Evolutionary conservation across 2,888 invertebrate genomes (phyloP), one percentile per base, ranked within the genome.

Genomic region (Campoplex capitator): DNA sequence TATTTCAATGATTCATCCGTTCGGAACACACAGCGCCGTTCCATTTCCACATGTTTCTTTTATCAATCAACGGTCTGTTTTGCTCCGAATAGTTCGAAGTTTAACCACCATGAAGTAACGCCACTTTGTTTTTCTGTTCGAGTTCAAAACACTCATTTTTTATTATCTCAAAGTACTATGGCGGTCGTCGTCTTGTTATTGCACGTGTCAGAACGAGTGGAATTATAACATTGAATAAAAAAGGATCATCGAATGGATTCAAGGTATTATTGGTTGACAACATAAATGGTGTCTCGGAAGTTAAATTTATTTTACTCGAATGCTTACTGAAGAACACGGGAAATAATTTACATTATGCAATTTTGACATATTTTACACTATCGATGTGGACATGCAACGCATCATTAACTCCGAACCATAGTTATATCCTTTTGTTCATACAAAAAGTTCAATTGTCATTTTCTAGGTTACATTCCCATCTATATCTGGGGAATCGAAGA

Each of bases 171-270:
- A 38, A 38, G 38, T 38, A 38, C 6, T 38, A 38, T 38, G 38
- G 8, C 23, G 56, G 56, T 68, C 54, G 38, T 32, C 18, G 38
- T 28, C 38, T 28, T 51, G 35, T 78, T 28, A 13, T 38, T 23
- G 68, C 83, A 77, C 83, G 77, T 83, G 83, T 58, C 45, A 67
- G 58, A 8, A 45, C 38, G 18, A 45, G 16, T 28, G 58, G 8
- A 58, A 13, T 13, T 28, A 4, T 58, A 58, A 38, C 51, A n/a
- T 65, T 65, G 65, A 9, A n/a, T 13, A 18, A 65, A 51, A n/a
- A 32, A 62, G 28, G 1, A 32, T 18, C 23, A 32, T 51, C 23
- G 23, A 32, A 73, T 71, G 71, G 45, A 51, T 35, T 71, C 67
- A 7, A 28, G 65, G 38, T 45, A 18, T 54, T 11, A 13, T 58